Evolutionary conservation across 2,888 invertebrate species (phyloP).

Genomic region (Hybos culiciformis): DNA sequence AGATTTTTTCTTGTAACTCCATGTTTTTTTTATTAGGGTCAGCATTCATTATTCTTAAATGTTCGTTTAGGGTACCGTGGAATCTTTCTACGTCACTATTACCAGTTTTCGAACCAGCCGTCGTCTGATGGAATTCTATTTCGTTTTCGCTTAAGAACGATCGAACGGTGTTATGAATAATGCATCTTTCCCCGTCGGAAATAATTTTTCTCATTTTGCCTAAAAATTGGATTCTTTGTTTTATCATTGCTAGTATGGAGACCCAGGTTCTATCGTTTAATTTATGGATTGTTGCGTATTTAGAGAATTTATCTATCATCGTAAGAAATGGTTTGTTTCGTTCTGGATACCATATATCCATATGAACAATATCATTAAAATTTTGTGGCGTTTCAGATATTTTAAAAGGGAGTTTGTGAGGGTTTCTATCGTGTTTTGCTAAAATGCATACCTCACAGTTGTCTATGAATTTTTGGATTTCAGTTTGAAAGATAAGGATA

Average conservation of each 20-base stretch:
- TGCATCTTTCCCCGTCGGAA: slow-evolving; percentile 2
- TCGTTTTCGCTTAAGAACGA: slow-evolving; percentile 6
- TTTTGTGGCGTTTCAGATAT: no score
- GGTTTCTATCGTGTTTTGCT: slow-evolving; percentile 4
- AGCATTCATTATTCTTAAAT: neutral
- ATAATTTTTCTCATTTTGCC: slow-evolving; percentile 1
- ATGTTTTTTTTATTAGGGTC: neutral
- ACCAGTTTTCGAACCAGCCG: slow-evolving; percentile 3
- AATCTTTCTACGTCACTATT: no score
- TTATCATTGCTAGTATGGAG: slow-evolving; percentile 4
- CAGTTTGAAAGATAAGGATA: neutral
- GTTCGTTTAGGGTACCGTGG: slow-evolving; percentile 4
- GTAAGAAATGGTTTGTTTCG: slow-evolving; percentile 2
- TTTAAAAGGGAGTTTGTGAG: neutral
- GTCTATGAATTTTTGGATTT: neutral
- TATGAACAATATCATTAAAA: slow-evolving; percentile 4
- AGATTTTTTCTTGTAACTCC: neutral
- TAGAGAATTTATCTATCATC: neutral
- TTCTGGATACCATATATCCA: slow-evolving; percentile 2
- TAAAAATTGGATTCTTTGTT: slow-evolving; percentile 5
- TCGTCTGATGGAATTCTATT: slow-evolving; percentile 3
- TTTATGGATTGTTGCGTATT: neutral
- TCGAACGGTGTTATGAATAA: slow-evolving; percentile 4
- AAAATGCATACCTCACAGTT: neutral
- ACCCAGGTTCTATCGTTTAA: neutral